These are phyloP conservation scores for Drosophila micromelanica DNA, from an alignment of 1,140 invertebrate species.

Conservation along the genomic window DNA sequence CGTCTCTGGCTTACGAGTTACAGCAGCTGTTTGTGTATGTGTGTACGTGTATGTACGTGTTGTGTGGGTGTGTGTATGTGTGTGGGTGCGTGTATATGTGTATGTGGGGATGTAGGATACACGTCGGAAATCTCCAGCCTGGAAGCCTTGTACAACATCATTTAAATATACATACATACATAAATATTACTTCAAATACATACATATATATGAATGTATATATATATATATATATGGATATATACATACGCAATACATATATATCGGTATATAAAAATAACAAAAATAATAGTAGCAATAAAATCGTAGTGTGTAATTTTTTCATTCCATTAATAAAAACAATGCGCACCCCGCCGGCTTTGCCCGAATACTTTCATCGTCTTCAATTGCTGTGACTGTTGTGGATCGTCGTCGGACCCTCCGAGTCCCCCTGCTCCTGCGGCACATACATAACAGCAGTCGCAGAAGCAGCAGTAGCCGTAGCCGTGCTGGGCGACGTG, in stretches of 20 bases:
- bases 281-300: slow-evolving; percentile 78
- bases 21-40: slow-evolving; percentile 40
- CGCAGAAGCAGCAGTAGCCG: slow-evolving; percentile 25
- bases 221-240: slow-evolving; percentile 60
- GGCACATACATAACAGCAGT: slow-evolving; percentile 71
- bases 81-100: slow-evolving; percentile 10
- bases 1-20: slow-evolving; percentile 37
- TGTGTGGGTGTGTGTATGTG: slow-evolving; percentile 6
- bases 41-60: slow-evolving; percentile 11
- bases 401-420: slow-evolving; percentile 40
- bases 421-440: slow-evolving; percentile 59
- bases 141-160: slow-evolving; percentile 78
- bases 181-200: slow-evolving; percentile 75
- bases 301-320: slow-evolving; percentile 79
- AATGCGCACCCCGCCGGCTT: slow-evolving; percentile 64
- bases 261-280: slow-evolving; percentile 76
- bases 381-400: slow-evolving; percentile 70
- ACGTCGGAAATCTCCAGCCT: slow-evolving; percentile 64
- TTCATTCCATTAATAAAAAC: slow-evolving; percentile 72
- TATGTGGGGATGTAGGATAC: slow-evolving; percentile 31
- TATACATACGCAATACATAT: slow-evolving; percentile 56
- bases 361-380: slow-evolving; percentile 72
- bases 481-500: slow-evolving; percentile 43
- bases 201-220: slow-evolving; percentile 66
- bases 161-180: slow-evolving; percentile 76